Evolutionary conservation across 1,140 invertebrate genomes (phyloP).

Genomic region (Bombus polaris): DNA sequence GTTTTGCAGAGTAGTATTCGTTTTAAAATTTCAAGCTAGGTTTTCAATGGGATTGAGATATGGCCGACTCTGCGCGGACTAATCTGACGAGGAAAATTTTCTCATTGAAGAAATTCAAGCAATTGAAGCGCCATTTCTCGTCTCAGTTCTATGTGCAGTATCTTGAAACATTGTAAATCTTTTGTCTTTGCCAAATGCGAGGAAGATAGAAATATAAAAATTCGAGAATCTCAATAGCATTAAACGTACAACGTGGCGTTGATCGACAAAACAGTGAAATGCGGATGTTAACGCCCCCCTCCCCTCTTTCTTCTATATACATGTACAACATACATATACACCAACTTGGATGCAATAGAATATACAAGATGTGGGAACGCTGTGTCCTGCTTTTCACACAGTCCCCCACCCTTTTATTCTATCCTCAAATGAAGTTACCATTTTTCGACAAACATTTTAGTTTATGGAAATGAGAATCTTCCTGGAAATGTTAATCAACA

Average conservation of each 20-base stretch:
- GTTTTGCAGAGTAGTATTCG: no score
- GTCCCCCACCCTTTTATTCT: not conserved
- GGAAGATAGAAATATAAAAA: no score
- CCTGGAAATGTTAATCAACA: not conserved
- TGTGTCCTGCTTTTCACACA: constrained; percentile 57
- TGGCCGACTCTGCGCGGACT: no score
- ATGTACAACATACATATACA: not conserved
- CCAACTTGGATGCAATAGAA: constrained; percentile 11
- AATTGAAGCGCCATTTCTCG: no score
- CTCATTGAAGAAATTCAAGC: no score
- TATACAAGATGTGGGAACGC: constrained; percentile 68
- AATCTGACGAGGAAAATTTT: no score
- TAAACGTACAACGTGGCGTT: not conserved
- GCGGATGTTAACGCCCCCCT: constrained; percentile 34
- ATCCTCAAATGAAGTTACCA: not conserved
- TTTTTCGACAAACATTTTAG: not conserved
- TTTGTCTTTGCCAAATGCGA: no score
- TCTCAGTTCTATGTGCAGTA: no score
- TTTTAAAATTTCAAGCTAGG: no score
- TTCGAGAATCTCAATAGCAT: no score
- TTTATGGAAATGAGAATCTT: not conserved
- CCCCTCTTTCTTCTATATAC: not conserved
- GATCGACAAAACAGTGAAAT: constrained; percentile 44
- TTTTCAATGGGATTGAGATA: no score
- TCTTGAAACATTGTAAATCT: no score